A percentile compares a stretch with the other conserved stretches of the same genome.
Conservation (phyloP, 2,113 vertebrate species). For the Percopsis transmontana region DNA sequence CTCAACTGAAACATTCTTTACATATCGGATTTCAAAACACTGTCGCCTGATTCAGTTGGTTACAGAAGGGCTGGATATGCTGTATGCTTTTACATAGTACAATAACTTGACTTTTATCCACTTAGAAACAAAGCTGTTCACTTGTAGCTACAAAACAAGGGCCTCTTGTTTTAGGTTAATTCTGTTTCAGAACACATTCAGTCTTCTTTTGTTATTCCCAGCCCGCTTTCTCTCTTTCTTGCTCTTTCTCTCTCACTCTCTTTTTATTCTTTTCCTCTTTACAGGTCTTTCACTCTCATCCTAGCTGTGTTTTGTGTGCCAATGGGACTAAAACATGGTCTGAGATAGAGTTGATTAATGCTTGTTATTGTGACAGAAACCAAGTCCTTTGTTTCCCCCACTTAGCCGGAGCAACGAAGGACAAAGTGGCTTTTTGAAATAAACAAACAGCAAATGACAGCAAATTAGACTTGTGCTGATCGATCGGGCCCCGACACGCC, state of each 20-base stretch:
- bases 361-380: slow-evolving; percentile 8
- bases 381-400: background rate
- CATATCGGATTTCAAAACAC: too few relatives aligned
- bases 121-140: too few relatives aligned
- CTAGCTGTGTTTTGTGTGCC: background rate
- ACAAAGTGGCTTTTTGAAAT: background rate
- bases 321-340: background rate
- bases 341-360: background rate
- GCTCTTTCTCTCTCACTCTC: background rate
- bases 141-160: too few relatives aligned
- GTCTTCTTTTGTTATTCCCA: background rate
- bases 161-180: too few relatives aligned
- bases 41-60: too few relatives aligned
- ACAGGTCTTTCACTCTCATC: background rate
- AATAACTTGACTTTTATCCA: too few relatives aligned
- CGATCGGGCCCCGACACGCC: background rate
- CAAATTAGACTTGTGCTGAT: background rate
- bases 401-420: background rate
- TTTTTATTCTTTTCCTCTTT: background rate
- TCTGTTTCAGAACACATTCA: too few relatives aligned
- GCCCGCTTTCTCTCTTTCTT: background rate
- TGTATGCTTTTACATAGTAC: too few relatives aligned
- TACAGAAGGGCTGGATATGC: too few relatives aligned
- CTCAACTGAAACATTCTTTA: too few relatives aligned
- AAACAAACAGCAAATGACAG: slow-evolving; percentile 13